These are phyloP conservation scores for Halictus ligatus DNA, from an alignment of 2,888 invertebrate genomes.

Conservation along the genomic window DNA sequence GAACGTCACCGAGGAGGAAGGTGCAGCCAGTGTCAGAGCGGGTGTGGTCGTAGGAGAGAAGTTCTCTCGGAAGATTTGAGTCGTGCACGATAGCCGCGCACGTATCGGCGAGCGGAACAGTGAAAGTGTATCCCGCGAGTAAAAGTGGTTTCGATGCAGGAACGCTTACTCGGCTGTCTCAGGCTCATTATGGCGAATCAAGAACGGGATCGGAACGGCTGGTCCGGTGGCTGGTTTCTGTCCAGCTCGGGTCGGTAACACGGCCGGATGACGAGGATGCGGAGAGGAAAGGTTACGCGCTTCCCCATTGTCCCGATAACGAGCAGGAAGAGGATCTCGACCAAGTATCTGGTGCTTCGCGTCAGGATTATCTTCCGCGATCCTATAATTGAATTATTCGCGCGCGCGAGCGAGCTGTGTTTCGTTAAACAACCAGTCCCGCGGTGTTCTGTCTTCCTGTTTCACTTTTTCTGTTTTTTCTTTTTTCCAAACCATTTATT, in stretches of 20 bases:
- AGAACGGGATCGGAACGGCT: slow-evolving; percentile 68
- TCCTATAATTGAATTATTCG: slow-evolving; percentile 1
- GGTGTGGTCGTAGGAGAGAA: slow-evolving; percentile 52
- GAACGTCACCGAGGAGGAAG: background rate
- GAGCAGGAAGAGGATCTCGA: slow-evolving; percentile 32
- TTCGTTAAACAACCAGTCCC: background rate
- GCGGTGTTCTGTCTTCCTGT: background rate
- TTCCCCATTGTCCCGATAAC: slow-evolving; percentile 28
- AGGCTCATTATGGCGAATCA: slow-evolving; percentile 77
- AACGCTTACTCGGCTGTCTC: slow-evolving; percentile 56
- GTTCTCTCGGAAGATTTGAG: slow-evolving; percentile 68
- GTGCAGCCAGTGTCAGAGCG: background rate
- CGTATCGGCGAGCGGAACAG: slow-evolving; percentile 79
- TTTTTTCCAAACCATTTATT: slow-evolving; percentile 53
- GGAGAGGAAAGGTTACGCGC: slow-evolving; percentile 58
- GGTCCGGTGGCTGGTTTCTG: slow-evolving; percentile 33
- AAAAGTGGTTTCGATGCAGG: slow-evolving; percentile 78
- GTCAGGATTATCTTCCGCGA: background rate
- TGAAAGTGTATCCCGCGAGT: slow-evolving; percentile 80
- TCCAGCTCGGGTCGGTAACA: slow-evolving; percentile 55
- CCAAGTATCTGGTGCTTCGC: background rate
- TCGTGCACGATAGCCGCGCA: slow-evolving; percentile 64
- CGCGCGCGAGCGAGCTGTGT: background rate
- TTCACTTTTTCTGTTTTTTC: background rate
- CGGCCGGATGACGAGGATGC: slow-evolving; percentile 60